Conservation (phyloP, 2,888 invertebrate species). For the Lymantria monacha region DNA sequence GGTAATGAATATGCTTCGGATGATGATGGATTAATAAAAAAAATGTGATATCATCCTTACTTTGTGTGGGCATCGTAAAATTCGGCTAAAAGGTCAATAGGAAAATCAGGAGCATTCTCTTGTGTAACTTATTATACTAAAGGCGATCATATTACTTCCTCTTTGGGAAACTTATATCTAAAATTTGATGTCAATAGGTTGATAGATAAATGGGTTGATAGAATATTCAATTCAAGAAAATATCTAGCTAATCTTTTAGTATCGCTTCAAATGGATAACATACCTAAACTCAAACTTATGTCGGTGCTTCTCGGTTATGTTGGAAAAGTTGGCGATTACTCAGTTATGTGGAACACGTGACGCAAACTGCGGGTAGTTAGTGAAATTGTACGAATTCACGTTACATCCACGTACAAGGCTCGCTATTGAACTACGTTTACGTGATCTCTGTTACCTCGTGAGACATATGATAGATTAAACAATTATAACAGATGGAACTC, state of each 20-base stretch:
- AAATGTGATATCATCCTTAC: no score
- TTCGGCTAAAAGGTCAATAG: no score
- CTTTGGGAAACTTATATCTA: no score
- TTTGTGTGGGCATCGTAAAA: no score
- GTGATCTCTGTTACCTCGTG: constrained; percentile 1
- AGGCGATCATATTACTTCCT: no score
- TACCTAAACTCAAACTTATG: constrained; percentile 15
- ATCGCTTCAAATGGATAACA: constrained; percentile 3
- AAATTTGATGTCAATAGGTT: no score
- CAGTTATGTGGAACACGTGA: constrained; percentile 35
- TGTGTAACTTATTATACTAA: no score
- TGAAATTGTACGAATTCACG: constrained; percentile 13
- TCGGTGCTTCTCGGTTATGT: constrained; percentile 16
- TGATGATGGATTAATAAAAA: no score
- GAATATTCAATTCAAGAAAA: neutral
- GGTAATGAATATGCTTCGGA: no score
- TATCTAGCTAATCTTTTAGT: neutral
- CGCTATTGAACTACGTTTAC: constrained; percentile 2
- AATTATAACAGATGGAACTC: neutral
- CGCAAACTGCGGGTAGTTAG: constrained; percentile 27
- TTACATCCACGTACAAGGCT: constrained; percentile 5
- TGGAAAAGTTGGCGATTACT: constrained; percentile 27
- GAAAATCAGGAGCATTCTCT: no score
- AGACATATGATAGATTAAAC: neutral
- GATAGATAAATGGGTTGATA: no score